These are phyloP conservation scores for Gerris lacustris DNA, from an alignment of 2,888 invertebrate species.

Conservation along the genomic window DNA sequence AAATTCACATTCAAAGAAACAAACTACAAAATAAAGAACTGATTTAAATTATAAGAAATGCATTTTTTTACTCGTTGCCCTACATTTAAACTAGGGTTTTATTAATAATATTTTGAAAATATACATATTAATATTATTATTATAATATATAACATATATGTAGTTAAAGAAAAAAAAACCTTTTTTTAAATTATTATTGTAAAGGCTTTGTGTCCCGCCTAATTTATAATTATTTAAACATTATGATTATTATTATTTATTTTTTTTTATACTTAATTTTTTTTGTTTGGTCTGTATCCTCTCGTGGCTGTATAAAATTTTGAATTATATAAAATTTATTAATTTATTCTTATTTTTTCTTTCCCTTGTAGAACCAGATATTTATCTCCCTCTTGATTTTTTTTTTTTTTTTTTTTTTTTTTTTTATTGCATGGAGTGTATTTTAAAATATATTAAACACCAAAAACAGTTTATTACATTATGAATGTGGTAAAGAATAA, in stretches of 20 bases:
- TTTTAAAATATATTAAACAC: no score
- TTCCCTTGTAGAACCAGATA: no score
- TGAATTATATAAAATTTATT: neutral
- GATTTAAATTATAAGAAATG: constrained; percentile 24
- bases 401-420: no score
- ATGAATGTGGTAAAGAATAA: no score
- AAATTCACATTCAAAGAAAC: no score
- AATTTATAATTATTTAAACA: no score
- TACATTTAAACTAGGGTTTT: neutral
- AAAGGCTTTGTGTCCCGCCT: neutral
- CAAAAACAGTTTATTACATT: no score
- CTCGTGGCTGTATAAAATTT: neutral
- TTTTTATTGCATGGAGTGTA: no score
- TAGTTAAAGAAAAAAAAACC: neutral
- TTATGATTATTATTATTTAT: no score
- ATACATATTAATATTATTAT: no score
- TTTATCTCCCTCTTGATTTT: no score
- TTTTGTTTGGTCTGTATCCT: neutral
- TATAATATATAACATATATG: neutral
- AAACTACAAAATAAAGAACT: constrained; percentile 25
- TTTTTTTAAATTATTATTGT: neutral
- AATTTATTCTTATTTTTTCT: neutral
- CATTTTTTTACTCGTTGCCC: constrained; percentile 23
- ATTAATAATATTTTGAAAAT: neutral
- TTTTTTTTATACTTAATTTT: neutral